Evolutionary conservation across 2,888 invertebrate genomes (phyloP).

Genomic region (Trachelus troglodyta): DNA sequence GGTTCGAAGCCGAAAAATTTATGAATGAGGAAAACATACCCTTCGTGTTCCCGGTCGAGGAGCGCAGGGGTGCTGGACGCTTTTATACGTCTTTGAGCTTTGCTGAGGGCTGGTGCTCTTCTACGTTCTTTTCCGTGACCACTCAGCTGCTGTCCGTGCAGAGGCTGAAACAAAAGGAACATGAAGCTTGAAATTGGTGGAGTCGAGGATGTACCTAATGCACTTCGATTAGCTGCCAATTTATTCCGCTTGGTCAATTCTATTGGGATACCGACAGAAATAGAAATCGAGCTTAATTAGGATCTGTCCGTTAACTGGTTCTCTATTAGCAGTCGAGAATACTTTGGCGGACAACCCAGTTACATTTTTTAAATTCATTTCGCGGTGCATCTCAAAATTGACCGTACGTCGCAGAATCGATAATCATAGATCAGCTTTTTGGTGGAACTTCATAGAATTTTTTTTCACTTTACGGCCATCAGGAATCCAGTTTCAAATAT

Average conservation of each 20-base stretch:
- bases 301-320: not conserved
- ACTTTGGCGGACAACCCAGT: not conserved
- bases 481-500: not conserved
- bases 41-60: constrained; percentile 53
- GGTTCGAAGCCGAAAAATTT: constrained; percentile 2
- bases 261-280: not conserved
- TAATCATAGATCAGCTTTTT: not conserved
- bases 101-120: constrained; percentile 50
- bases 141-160: constrained; percentile 44
- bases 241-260: not conserved
- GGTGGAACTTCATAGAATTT: not conserved
- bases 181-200: not conserved
- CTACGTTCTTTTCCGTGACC: constrained; percentile 49
- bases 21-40: constrained; percentile 42
- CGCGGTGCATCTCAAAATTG: not conserved
- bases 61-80: constrained; percentile 60
- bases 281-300: not conserved
- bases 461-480: not conserved
- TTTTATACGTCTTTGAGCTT: constrained; percentile 56
- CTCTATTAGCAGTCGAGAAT: not conserved
- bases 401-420: not conserved
- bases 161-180: constrained; percentile 41
- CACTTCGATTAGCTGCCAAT: not conserved
- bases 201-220: not conserved
- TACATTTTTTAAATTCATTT: not conserved